A percentile compares a stretch with the other conserved stretches of the same genome.
These are phyloP conservation scores for Cyprinodon tularosa DNA, from an alignment of 2,113 vertebrate genomes.

Conservation along the genomic window DNA sequence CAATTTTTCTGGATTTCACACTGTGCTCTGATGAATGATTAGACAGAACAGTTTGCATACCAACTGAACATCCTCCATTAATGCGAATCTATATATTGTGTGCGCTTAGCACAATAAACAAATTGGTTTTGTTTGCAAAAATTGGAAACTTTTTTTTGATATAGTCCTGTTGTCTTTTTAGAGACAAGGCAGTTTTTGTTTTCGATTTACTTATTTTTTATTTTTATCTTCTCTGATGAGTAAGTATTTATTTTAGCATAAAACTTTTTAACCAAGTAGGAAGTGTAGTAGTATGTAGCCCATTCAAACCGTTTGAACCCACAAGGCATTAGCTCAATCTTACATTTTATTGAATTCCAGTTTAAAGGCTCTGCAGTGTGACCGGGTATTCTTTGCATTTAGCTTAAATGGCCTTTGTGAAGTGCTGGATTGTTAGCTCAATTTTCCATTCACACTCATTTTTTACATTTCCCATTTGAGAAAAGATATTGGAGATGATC, in stretches of 20 bases:
- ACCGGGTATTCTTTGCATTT: conserved; percentile 60
- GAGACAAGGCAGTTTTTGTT: conserved; percentile 19
- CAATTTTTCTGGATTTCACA: conserved; percentile 50
- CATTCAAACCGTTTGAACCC: not conserved
- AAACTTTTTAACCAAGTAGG: conserved; percentile 31
- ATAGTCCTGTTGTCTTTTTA: conserved; percentile 37
- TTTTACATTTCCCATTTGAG: conserved; percentile 68
- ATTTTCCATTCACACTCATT: conserved; percentile 68
- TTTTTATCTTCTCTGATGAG: conserved; percentile 21
- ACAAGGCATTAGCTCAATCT: conserved; percentile 22
- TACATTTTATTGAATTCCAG: conserved; percentile 50
- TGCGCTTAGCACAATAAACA: conserved; percentile 56
- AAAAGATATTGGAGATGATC: conserved; percentile 77
- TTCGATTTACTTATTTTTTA: conserved; percentile 11
- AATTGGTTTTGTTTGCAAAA: conserved; percentile 30
- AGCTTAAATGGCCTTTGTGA: conserved; percentile 67
- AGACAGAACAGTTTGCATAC: conserved; percentile 51
- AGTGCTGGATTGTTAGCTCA: conserved; percentile 64
- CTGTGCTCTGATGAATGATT: conserved; percentile 39
- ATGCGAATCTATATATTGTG: conserved; percentile 68
- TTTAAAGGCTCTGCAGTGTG: conserved; percentile 53
- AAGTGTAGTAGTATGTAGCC: conserved; percentile 42
- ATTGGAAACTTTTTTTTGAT: conserved; percentile 26
- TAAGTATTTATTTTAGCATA: not conserved
- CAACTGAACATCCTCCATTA: conserved; percentile 58